Percentiles rank a stretch among this genome's conserved stretches.
Evolutionary conservation across 2,888 invertebrate genomes (phyloP).

Genomic region (Ceraclea dissimilis): DNA sequence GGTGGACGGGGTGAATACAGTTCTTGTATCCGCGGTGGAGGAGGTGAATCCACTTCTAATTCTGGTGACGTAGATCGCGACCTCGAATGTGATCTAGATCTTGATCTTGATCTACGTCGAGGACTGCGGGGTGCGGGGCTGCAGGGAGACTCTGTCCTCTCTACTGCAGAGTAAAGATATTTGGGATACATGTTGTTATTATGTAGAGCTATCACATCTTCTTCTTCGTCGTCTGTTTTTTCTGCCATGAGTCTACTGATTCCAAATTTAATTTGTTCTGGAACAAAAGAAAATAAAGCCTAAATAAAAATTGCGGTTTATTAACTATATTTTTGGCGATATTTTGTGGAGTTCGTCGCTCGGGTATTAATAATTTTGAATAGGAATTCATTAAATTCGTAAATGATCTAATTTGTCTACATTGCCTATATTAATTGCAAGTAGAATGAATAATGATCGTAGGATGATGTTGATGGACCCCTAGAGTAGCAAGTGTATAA

Average conservation of each 20-base stretch:
- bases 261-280: slow-evolving; percentile 80
- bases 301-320: background rate
- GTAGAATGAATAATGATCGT: background rate
- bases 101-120: slow-evolving; percentile 40
- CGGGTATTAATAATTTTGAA: no score
- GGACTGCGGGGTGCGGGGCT: slow-evolving; percentile 43
- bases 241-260: slow-evolving; percentile 70
- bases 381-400: no score
- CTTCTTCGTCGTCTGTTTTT: slow-evolving; percentile 54
- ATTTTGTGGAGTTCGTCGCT: background rate
- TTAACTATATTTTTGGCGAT: background rate
- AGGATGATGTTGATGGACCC: background rate
- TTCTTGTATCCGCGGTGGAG: slow-evolving; percentile 49
- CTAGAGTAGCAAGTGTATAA: background rate
- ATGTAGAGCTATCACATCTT: slow-evolving; percentile 45
- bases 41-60: slow-evolving; percentile 69
- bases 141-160: slow-evolving; percentile 48
- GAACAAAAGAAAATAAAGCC: slow-evolving; percentile 32
- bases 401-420: background rate
- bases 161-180: slow-evolving; percentile 37
- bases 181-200: slow-evolving; percentile 31
- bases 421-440: background rate
- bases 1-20: slow-evolving; percentile 48
- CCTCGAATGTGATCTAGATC: slow-evolving; percentile 53
- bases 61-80: slow-evolving; percentile 60